A percentile compares a stretch with the other conserved stretches of the same genome.
Evolutionary conservation across 2,888 invertebrate genomes (phyloP).

Genomic region (Bembecia ichneumoniformis): DNA sequence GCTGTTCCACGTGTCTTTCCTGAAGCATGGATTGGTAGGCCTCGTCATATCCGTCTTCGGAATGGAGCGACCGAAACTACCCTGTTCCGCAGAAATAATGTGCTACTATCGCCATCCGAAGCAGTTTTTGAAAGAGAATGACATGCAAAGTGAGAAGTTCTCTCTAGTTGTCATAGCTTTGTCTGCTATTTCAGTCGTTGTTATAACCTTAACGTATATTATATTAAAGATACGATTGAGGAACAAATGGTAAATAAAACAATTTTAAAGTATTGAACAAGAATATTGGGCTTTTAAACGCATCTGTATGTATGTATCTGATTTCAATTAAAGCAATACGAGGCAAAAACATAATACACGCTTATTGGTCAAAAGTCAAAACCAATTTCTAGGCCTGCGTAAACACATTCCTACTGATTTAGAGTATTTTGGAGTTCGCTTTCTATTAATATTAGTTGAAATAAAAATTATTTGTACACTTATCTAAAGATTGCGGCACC

Average conservation of each 20-base stretch:
- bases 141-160: slow-evolving; percentile 78
- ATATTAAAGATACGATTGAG: slow-evolving; percentile 77
- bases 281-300: too few relatives aligned
- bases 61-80: slow-evolving; percentile 80
- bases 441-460: too few relatives aligned
- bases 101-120: slow-evolving; percentile 81
- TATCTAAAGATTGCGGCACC: too few relatives aligned
- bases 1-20: slow-evolving; percentile 90
- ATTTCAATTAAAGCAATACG: too few relatives aligned
- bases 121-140: slow-evolving; percentile 82
- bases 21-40: slow-evolving; percentile 91
- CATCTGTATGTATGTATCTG: too few relatives aligned
- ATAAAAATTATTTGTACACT: too few relatives aligned
- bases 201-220: slow-evolving; percentile 77
- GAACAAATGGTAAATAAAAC: slow-evolving; percentile 49
- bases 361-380: too few relatives aligned
- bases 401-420: too few relatives aligned
- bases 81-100: slow-evolving; percentile 80
- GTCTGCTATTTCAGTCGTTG: slow-evolving; percentile 72
- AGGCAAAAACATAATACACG: too few relatives aligned
- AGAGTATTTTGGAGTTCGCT: too few relatives aligned
- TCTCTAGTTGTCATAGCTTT: slow-evolving; percentile 77
- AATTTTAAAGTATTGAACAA: too few relatives aligned
- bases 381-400: too few relatives aligned
- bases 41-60: slow-evolving; percentile 87